phyloP scores from a whole-genome alignment of 2,113 vertebrate genomes.

The Sylvilagus bachmani region DNA sequence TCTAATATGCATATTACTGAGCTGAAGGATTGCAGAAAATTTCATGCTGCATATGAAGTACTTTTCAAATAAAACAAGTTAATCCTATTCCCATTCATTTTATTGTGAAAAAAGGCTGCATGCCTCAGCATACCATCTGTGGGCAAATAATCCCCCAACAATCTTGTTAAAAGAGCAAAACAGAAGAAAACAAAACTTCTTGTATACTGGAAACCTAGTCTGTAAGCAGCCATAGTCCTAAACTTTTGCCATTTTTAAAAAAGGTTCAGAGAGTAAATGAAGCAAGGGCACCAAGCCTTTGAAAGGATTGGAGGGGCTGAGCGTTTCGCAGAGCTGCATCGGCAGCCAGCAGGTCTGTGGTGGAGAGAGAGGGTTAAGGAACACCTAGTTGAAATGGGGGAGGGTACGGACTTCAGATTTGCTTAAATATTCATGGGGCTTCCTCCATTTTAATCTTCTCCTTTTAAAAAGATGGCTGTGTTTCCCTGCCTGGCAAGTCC shows the following conservation, averaged over 20 bases:
- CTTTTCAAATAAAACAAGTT: constrained; percentile 34
- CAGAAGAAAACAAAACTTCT: neutral
- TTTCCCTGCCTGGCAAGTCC: constrained; percentile 72
- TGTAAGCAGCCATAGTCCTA: neutral
- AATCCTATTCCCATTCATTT: neutral
- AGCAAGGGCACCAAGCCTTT: neutral
- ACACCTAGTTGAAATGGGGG: constrained; percentile 74
- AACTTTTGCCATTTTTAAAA: neutral
- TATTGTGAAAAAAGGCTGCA: constrained; percentile 3
- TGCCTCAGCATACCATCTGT: neutral
- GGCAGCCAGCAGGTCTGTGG: neutral
- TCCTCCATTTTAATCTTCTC: constrained; percentile 91
- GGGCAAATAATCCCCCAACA: neutral
- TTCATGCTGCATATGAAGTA: neutral
- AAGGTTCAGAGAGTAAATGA: neutral
- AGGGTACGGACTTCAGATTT: constrained; percentile 78
- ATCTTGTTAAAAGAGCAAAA: neutral
- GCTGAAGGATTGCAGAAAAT: constrained; percentile 24
- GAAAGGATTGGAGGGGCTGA: neutral
- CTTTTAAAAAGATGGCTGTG: constrained; percentile 87
- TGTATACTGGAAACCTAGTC: neutral
- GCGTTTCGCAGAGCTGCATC: neutral
- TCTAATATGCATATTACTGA: constrained; percentile 64
- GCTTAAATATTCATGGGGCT: constrained; percentile 88
- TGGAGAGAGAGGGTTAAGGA: constrained; percentile 78